These are phyloP conservation scores for Macrosiphum euphorbiae DNA, from an alignment of 2,888 invertebrate genomes.

Conservation along the genomic window DNA sequence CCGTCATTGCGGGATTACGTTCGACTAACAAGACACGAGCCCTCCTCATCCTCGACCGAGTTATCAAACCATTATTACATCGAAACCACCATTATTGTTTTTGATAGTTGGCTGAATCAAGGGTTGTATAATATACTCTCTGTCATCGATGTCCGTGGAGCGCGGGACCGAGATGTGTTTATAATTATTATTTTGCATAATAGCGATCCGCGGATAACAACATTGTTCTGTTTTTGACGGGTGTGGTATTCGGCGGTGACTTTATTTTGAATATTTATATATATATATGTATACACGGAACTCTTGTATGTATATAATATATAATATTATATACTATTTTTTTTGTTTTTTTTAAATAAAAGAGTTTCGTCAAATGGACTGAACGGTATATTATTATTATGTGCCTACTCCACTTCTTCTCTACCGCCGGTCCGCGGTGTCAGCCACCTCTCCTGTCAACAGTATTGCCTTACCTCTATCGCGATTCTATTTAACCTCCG, in stretches of 20 bases:
- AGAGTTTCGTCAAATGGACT: constrained; percentile 26
- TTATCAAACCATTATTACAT: constrained; percentile 33
- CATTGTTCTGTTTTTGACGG: constrained; percentile 52
- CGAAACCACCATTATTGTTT: constrained; percentile 47
- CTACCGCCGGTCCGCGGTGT: background rate
- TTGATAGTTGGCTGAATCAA: constrained; percentile 32
- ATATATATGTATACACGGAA: background rate
- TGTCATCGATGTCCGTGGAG: background rate
- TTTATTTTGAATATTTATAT: constrained; percentile 15
- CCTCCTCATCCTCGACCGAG: background rate
- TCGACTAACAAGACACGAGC: background rate
- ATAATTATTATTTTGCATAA: constrained; percentile 57
- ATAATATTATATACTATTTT: background rate
- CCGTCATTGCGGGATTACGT: background rate
- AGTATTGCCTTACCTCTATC: background rate
- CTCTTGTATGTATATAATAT: background rate
- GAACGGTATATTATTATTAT: background rate
- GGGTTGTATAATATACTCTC: background rate
- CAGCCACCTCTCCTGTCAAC: constrained; percentile 17
- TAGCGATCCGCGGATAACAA: constrained; percentile 13
- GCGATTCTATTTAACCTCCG: constrained; percentile 29
- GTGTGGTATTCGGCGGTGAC: background rate
- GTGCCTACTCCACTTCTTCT: background rate
- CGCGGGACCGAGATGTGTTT: background rate
- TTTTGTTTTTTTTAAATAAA: background rate